A percentile compares a stretch with the other conserved stretches of the same genome.
phyloP scores from a whole-genome alignment of 2,797 vertebrate genomes.

The Neostethus bicornis region DNA sequence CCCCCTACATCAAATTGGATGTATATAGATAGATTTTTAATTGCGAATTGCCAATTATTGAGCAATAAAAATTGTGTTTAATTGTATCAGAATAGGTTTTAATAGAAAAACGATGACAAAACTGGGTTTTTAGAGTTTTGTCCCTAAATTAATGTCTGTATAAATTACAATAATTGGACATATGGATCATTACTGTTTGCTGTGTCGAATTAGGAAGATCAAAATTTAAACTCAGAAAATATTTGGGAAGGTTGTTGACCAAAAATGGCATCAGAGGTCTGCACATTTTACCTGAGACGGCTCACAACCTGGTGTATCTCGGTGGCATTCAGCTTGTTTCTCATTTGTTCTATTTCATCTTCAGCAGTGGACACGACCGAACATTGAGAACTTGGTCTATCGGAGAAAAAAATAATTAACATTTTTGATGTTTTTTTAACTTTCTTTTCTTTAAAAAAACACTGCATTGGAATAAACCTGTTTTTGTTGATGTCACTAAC shows the following conservation, averaged over 20 bases:
- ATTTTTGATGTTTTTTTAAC: no score
- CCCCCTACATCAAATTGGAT: no score
- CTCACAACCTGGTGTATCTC: conserved; percentile 80
- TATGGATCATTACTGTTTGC: no score
- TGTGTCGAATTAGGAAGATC: no score
- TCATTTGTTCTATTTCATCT: conserved; percentile 74
- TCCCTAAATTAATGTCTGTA: no score
- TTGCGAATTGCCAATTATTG: not conserved
- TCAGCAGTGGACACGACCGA: conserved; percentile 63
- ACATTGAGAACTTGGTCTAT: conserved; percentile 63
- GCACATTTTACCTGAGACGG: conserved; percentile 77
- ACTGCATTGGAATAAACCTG: not conserved
- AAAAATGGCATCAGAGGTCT: not conserved
- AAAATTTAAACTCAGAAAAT: no score
- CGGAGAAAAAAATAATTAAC: not conserved
- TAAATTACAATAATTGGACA: no score
- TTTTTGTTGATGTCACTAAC: conserved; percentile 50
- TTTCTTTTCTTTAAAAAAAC: no score
- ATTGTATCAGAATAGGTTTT: no score
- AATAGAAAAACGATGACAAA: no score
- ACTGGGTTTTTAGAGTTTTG: no score
- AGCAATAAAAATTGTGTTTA: no score
- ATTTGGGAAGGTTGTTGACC: not conserved
- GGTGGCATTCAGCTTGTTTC: conserved; percentile 77
- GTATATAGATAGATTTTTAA: not conserved